Evolutionary conservation across 2,888 invertebrate species (phyloP).

Genomic region (Ferrisia virgata): DNA sequence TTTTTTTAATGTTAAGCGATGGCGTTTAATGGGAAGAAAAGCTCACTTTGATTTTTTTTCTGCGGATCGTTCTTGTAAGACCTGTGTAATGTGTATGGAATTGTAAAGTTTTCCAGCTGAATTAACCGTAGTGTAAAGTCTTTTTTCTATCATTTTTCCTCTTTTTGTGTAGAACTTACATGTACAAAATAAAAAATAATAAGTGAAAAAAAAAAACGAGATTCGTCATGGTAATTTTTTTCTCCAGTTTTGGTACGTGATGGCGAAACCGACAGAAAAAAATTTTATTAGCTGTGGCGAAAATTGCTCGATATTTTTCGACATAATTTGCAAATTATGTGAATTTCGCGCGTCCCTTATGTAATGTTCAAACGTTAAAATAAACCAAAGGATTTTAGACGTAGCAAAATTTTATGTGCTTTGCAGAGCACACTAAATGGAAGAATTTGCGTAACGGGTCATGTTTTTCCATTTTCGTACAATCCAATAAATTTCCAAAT

Average conservation of each 20-base stretch:
- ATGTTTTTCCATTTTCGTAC: neutral
- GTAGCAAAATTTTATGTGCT: neutral
- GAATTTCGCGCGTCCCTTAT: neutral
- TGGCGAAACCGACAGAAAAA: neutral
- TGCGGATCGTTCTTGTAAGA: neutral
- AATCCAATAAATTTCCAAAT: neutral
- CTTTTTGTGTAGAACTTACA: no score
- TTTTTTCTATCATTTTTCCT: neutral
- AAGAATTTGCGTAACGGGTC: neutral
- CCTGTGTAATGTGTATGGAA: neutral
- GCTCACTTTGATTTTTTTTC: neutral
- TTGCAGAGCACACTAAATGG: neutral
- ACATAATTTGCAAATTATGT: conserved; percentile 6
- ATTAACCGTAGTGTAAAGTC: neutral
- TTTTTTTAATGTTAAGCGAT: neutral
- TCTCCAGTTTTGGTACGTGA: neutral
- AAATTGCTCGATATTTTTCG: neutral
- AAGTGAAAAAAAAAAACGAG: neutral
- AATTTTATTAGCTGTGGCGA: neutral
- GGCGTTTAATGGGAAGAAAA: conserved; percentile 11
- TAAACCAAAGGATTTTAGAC: neutral
- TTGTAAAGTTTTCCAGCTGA: neutral
- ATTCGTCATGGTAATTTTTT: neutral
- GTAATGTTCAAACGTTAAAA: neutral
- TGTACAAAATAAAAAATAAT: no score